phyloP scores from a whole-genome alignment of 2,888 invertebrate species.

The Parnassius orleans region DNA sequence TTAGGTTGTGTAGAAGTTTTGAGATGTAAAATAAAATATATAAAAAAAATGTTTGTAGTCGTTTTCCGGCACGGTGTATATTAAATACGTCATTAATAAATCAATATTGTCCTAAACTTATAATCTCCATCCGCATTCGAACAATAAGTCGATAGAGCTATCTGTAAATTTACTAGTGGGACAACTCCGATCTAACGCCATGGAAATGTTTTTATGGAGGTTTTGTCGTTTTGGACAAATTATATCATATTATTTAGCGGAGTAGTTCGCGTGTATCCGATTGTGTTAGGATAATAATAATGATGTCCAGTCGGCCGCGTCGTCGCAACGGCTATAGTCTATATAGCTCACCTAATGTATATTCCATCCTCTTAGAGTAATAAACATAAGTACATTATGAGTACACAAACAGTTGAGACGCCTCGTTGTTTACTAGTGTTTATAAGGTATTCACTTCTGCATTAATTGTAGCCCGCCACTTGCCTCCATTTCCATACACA shows the following conservation, averaged over 20 bases:
- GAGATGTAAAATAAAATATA: conserved; percentile 38
- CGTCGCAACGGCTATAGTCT: conserved; percentile 48
- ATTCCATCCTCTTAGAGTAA: conserved; percentile 77
- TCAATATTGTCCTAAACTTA: conserved; percentile 64
- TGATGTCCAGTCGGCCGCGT: conserved; percentile 55
- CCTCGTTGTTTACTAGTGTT: conserved; percentile 68
- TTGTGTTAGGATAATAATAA: conserved; percentile 49
- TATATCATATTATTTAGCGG: conserved; percentile 59
- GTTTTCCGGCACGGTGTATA: conserved; percentile 58
- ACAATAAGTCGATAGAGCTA: conserved; percentile 66
- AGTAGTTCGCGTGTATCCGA: conserved; percentile 56
- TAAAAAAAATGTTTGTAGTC: conserved; percentile 49
- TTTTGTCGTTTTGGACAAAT: conserved; percentile 44
- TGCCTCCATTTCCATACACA: conserved; percentile 67
- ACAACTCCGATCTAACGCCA: conserved; percentile 30
- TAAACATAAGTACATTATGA: conserved; percentile 70
- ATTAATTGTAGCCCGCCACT: conserved; percentile 61
- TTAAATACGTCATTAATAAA: conserved; percentile 42
- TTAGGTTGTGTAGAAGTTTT: conserved; percentile 64
- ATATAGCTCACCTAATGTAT: conserved; percentile 78
- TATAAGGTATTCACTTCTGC: conserved; percentile 63
- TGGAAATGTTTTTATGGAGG: conserved; percentile 42
- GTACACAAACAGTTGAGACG: conserved; percentile 69
- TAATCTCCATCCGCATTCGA: conserved; percentile 76
- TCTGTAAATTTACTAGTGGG: conserved; percentile 47